A percentile compares a stretch with the other conserved stretches of the same genome.
Conservation (phyloP, 2,888 invertebrate genomes). For the Opisthograptis luteolata region DNA sequence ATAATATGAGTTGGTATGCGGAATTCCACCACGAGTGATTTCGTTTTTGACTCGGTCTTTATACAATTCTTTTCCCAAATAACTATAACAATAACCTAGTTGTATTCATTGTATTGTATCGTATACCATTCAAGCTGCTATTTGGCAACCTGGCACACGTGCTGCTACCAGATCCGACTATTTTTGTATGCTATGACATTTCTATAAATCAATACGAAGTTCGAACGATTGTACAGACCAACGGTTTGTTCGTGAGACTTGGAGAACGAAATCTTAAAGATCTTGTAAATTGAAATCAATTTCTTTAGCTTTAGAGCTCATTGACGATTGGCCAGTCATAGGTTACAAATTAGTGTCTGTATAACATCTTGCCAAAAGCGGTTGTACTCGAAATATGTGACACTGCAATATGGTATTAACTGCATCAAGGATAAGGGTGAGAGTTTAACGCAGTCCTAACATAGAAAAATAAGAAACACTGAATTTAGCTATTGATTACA, state of each 20-base stretch:
- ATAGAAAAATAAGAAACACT: neutral
- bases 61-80: neutral
- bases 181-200: slow-evolving; percentile 51
- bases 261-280: neutral
- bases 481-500: neutral
- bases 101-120: no score
- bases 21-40: no score
- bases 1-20: no score
- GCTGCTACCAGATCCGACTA: slow-evolving; percentile 52
- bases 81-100: slow-evolving; percentile 3
- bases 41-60: no score
- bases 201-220: slow-evolving; percentile 23
- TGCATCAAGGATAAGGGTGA: neutral
- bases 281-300: neutral
- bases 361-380: neutral
- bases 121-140: slow-evolving; percentile 45
- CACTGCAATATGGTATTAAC: neutral
- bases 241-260: neutral
- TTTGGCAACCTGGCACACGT: slow-evolving; percentile 61
- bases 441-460: neutral
- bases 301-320: neutral
- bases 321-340: neutral
- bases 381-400: neutral
- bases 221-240: slow-evolving; percentile 5
- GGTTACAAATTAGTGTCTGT: neutral